Evolutionary conservation across 2,113 vertebrate species (phyloP).

Genomic region (Machaerirhynchus nigripectus): DNA sequence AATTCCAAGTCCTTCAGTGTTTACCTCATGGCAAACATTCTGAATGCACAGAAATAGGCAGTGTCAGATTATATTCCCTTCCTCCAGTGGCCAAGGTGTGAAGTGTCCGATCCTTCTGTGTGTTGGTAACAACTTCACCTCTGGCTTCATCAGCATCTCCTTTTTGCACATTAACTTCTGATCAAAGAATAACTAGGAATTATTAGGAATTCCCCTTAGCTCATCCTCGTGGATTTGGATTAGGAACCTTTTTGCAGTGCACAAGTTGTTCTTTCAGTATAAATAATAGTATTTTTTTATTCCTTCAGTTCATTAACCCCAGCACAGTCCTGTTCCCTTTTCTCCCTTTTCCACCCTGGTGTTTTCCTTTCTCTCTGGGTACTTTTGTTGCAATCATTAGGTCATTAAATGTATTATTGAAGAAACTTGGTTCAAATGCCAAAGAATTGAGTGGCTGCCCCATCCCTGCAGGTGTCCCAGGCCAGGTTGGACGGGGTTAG

Average conservation of each 20-base stretch:
- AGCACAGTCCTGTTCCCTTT: background rate
- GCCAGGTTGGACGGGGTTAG: accelerated
- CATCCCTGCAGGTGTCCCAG: background rate
- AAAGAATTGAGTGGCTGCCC: background rate
- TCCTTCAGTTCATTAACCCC: background rate
- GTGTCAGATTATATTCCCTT: accelerated
- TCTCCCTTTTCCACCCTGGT: background rate
- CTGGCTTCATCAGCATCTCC: background rate
- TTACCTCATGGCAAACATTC: background rate
- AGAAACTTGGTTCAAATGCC: background rate
- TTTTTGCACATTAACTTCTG: background rate
- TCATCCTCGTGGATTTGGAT: background rate
- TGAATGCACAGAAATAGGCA: background rate
- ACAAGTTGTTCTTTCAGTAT: background rate
- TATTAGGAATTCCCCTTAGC: background rate
- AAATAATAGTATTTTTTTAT: background rate
- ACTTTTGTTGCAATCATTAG: background rate
- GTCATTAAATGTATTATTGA: background rate
- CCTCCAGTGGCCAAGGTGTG: background rate
- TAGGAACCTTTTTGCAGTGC: background rate
- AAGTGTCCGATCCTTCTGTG: accelerated
- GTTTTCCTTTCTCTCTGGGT: background rate
- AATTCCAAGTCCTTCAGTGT: background rate
- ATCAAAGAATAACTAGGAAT: background rate
- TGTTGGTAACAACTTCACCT: background rate